phyloP scores from a whole-genome alignment of 2,797 vertebrate genomes.

The Aulostomus chinensis region DNA sequence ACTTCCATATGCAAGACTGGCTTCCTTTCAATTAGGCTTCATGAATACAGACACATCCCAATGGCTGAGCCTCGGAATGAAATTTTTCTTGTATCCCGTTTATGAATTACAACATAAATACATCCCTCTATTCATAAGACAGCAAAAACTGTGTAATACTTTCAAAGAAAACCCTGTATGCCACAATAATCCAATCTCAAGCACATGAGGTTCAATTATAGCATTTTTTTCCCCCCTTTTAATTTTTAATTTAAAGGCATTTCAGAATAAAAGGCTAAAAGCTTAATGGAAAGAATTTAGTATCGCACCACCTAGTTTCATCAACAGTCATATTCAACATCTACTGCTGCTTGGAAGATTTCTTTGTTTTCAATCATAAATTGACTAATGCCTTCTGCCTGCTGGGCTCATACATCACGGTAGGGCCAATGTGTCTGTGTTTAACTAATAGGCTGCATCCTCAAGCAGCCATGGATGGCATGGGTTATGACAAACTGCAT shows the following conservation, averaged over 20 bases:
- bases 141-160: neutral
- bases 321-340: constrained; percentile 21
- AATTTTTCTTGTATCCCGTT: constrained; percentile 26
- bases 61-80: constrained; percentile 24
- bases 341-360: constrained; percentile 20
- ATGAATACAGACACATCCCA: constrained; percentile 54
- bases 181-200: too few species aligned
- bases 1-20: constrained; percentile 49
- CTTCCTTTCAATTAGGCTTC: constrained; percentile 71
- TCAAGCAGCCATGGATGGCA: constrained; percentile 58
- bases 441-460: constrained; percentile 72
- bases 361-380: constrained; percentile 43
- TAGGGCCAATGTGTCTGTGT: constrained; percentile 44
- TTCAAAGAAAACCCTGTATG: too few species aligned
- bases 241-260: too few species aligned
- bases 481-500: constrained; percentile 77
- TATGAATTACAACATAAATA: constrained; percentile 20
- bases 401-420: constrained; percentile 56
- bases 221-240: too few species aligned
- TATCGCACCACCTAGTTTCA: constrained; percentile 9
- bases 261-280: too few species aligned
- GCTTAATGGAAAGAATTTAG: constrained; percentile 27
- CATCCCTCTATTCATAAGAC: constrained; percentile 25
- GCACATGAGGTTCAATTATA: too few species aligned
- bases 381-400: constrained; percentile 47